Evolutionary conservation across 2,888 invertebrate genomes (phyloP).

Genomic region (Prosapia bicincta): DNA sequence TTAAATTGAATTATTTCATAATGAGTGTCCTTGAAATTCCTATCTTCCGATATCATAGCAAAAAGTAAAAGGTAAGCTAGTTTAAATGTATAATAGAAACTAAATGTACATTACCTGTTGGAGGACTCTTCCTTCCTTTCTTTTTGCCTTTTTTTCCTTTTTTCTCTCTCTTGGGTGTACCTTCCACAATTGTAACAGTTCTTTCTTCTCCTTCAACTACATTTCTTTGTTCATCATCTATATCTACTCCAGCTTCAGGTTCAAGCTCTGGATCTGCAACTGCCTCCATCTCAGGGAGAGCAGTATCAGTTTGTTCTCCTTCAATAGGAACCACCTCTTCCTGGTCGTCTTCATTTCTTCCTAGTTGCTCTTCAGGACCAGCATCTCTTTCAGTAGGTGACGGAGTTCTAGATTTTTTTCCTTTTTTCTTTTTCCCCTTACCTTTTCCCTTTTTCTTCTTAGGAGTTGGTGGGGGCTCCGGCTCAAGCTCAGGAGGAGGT

Average conservation of each 20-base stretch:
- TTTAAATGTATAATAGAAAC: too few species aligned
- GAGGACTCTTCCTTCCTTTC: constrained; percentile 35
- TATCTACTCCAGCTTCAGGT: background rate
- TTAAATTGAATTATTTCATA: too few species aligned
- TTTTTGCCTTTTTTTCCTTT: constrained; percentile 42
- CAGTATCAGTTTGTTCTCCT: background rate
- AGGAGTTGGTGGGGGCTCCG: constrained; percentile 11
- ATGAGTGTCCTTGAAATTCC: too few species aligned
- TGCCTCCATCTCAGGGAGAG: background rate
- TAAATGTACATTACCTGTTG: constrained; percentile 35
- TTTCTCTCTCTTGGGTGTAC: constrained; percentile 41
- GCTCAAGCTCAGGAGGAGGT: constrained; percentile 38
- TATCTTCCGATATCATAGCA: too few species aligned
- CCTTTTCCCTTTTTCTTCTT: constrained; percentile 10
- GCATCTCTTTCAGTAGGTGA: constrained; percentile 25
- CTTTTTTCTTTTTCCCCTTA: constrained; percentile 25
- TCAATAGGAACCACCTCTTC: background rate
- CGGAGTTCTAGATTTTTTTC: constrained; percentile 33
- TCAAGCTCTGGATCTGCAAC: background rate
- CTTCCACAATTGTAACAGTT: constrained; percentile 23
- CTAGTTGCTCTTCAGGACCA: constrained; percentile 37
- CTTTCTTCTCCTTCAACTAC: constrained; percentile 15
- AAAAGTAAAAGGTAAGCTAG: too few species aligned
- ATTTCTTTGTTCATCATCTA: background rate
- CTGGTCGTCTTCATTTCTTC: constrained; percentile 24